Base-by-base conservation (phyloP, 2,797 vertebrate species). In the Brachyalestes nurse region DNA sequence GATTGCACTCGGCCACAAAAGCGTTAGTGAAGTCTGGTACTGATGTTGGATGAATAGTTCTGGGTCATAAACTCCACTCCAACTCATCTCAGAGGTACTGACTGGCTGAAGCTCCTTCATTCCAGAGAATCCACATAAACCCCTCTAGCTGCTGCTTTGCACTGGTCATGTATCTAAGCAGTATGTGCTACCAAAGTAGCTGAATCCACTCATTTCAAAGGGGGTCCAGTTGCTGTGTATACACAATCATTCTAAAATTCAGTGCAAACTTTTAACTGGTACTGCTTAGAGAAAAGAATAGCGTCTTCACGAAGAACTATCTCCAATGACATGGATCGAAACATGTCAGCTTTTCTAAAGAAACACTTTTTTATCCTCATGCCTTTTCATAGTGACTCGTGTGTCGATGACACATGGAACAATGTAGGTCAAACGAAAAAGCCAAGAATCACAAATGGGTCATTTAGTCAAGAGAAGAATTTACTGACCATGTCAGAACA, bases 401-500 rank as follows among this genome's bases (percentile, higher is more conserved):
- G 10, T 40, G 21, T 21, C n/a, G 38, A 1, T 78, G 2, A 51
- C 14, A 42, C 14, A 7, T 7, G 25, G 6, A 57, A 60, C 40
- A n/a, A 67, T 53, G 42, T 19, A 66, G 17, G 38, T 62, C 53
- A 19, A n/a, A 58, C 9, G 5, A 67, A 71, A 57, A 75, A n/a
- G 57, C 38, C 65, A 62, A 23, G 66, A 72, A 79, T 21, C 55
- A 67, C 70, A 78, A 69, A 57, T 47, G 5, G 0, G 17, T 25
- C 55, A 34, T 89, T 91, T 79, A 88, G 60, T 88, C 89, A 87
- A 91, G 86, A 86, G 78, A 85, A 83, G 82, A 53, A 88, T 94
- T 94, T 94, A 95, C 91, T 94, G 86, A 91, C 89, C 92, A 92
- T 89, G 93, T 91, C 89, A 89, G 92, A 74, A 87, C 72, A 88